These are phyloP conservation scores for Zhuqinia jingwanae DNA, from an alignment of 2,888 invertebrate genomes.

Conservation along the genomic window DNA sequence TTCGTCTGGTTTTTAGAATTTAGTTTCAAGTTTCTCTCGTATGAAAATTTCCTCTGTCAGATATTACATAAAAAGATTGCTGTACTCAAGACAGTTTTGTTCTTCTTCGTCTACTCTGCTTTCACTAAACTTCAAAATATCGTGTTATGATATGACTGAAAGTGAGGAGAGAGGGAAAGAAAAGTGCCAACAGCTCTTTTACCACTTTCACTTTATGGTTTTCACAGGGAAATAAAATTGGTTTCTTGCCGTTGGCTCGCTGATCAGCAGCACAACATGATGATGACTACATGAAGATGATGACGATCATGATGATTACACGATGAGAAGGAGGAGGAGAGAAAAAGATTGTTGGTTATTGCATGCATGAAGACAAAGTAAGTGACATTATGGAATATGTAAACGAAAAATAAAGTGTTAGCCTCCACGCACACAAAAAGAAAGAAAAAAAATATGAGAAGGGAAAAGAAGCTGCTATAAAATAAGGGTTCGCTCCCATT, in stretches of 20 bases:
- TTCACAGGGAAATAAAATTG: conserved; percentile 71
- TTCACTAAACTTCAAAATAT: background rate
- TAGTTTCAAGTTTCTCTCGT: background rate
- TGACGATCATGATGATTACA: conserved; percentile 42
- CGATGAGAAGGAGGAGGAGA: conserved; percentile 12
- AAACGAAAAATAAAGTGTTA: conserved; percentile 55
- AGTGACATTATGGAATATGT: conserved; percentile 66
- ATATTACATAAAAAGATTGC: conserved; percentile 44
- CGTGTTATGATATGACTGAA: background rate
- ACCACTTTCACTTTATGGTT: conserved; percentile 71
- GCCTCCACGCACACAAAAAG: no score
- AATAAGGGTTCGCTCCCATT: conserved; percentile 29
- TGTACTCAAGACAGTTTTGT: conserved; percentile 37
- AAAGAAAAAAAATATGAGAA: no score
- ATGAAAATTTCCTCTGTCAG: conserved; percentile 45
- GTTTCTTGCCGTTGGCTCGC: conserved; percentile 61
- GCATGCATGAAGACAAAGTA: conserved; percentile 32
- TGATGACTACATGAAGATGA: conserved; percentile 26
- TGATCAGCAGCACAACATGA: conserved; percentile 52
- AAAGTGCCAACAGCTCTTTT: conserved; percentile 69
- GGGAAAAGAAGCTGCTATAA: conserved; percentile 62
- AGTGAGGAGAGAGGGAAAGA: conserved; percentile 39
- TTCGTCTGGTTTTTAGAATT: conserved; percentile 52
- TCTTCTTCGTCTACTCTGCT: conserved; percentile 43
- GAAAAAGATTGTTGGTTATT: conserved; percentile 39